phyloP scores from a whole-genome alignment of 2,888 invertebrate species.

The Linnaemya vulpina region DNA sequence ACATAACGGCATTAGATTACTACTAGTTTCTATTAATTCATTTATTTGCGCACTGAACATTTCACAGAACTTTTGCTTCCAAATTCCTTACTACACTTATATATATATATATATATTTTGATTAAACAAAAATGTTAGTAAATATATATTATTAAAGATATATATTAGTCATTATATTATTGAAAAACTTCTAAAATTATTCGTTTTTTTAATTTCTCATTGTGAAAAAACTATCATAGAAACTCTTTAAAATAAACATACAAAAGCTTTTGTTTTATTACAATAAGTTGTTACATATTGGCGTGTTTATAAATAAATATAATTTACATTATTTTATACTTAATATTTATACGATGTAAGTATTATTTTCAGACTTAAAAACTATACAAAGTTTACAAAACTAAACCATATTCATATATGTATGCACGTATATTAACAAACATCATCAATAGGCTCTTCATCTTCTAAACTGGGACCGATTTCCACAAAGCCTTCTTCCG shows the following conservation, averaged over 20 bases:
- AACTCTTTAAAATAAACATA: constrained; percentile 42
- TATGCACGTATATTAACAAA: constrained; percentile 77
- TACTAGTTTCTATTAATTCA: no score
- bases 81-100: no score
- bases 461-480: constrained; percentile 78
- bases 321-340: constrained; percentile 36
- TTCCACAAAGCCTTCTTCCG: constrained; percentile 80
- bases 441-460: constrained; percentile 80
- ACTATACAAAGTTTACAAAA: constrained; percentile 39
- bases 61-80: no score
- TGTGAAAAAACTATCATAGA: neutral
- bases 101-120: neutral
- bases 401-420: constrained; percentile 20
- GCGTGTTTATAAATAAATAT: constrained; percentile 7
- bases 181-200: no score
- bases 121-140: neutral
- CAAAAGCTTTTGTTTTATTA: constrained; percentile 64
- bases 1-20: no score
- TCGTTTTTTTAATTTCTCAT: no score
- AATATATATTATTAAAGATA: no score
- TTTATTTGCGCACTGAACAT: no score
- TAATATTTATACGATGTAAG: neutral
- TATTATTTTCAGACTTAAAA: constrained; percentile 45
- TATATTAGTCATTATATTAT: no score
- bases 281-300: constrained; percentile 31